Percentiles rank a stretch among this genome's conserved stretches.
These are phyloP conservation scores for Danio aesculapii DNA, from an alignment of 2,797 vertebrate species.

Conservation along the genomic window DNA sequence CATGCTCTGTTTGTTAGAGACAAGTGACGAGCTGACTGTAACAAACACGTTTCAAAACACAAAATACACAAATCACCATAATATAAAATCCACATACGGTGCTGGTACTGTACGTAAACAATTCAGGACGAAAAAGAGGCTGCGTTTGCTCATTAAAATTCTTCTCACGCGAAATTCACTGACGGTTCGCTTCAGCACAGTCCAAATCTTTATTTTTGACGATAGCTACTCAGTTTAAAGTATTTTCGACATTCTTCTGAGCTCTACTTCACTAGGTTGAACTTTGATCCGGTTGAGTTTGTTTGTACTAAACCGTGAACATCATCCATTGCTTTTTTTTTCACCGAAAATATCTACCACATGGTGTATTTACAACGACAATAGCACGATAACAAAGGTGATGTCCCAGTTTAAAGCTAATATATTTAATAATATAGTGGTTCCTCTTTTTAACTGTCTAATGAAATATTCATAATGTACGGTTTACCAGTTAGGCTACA, in stretches of 20 bases:
- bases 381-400: neutral
- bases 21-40: conserved; percentile 42
- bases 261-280: conserved; percentile 7
- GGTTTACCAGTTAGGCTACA: too few relatives aligned
- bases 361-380: neutral
- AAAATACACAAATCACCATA: neutral
- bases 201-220: too few relatives aligned
- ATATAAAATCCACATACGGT: neutral
- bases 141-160: neutral
- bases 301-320: conserved; percentile 21
- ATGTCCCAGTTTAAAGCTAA: neutral
- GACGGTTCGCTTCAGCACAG: neutral
- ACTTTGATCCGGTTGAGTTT: conserved; percentile 33
- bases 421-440: neutral
- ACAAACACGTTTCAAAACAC: neutral
- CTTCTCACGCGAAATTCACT: neutral
- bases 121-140: neutral
- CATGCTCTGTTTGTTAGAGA: conserved; percentile 62
- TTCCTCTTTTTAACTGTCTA: too few relatives aligned
- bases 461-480: too few relatives aligned
- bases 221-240: neutral
- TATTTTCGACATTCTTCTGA: neutral
- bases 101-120: neutral
- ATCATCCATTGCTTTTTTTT: neutral
- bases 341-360: neutral